phyloP scores from a whole-genome alignment of 2,888 invertebrate genomes.

The Junonia oenone region DNA sequence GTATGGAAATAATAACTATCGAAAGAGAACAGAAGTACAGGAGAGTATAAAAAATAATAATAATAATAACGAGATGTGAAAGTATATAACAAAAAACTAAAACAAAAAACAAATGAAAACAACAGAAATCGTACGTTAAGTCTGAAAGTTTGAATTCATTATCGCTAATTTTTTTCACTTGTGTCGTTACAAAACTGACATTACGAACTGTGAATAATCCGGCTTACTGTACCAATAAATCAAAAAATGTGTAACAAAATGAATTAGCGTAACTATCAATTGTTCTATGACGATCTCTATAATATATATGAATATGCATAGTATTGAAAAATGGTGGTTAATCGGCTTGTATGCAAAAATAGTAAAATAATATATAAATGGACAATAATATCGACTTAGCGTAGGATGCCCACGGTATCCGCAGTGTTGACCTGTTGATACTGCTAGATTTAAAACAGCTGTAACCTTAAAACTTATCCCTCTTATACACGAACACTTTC shows the following conservation, averaged over 20 bases:
- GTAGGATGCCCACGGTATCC: constrained; percentile 77
- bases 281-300: constrained; percentile 48
- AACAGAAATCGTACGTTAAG: constrained; percentile 33
- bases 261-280: constrained; percentile 50
- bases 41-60: constrained; percentile 50
- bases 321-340: constrained; percentile 60
- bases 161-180: constrained; percentile 44
- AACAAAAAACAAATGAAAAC: constrained; percentile 37
- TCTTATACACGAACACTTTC: constrained; percentile 45
- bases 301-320: constrained; percentile 66
- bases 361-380: constrained; percentile 71
- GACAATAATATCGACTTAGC: constrained; percentile 69
- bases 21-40: constrained; percentile 67
- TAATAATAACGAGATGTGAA: constrained; percentile 44
- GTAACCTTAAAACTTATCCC: constrained; percentile 76
- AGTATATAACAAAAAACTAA: constrained; percentile 46
- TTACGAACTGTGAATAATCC: constrained; percentile 46
- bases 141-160: constrained; percentile 49
- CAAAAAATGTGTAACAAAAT: constrained; percentile 55
- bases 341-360: constrained; percentile 63
- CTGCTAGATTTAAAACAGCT: constrained; percentile 55
- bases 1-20: constrained; percentile 58
- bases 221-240: constrained; percentile 57
- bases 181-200: constrained; percentile 42
- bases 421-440: constrained; percentile 71